These are phyloP conservation scores for Aspidiotus destructor DNA, from an alignment of 2,888 invertebrate genomes.

Conservation along the genomic window DNA sequence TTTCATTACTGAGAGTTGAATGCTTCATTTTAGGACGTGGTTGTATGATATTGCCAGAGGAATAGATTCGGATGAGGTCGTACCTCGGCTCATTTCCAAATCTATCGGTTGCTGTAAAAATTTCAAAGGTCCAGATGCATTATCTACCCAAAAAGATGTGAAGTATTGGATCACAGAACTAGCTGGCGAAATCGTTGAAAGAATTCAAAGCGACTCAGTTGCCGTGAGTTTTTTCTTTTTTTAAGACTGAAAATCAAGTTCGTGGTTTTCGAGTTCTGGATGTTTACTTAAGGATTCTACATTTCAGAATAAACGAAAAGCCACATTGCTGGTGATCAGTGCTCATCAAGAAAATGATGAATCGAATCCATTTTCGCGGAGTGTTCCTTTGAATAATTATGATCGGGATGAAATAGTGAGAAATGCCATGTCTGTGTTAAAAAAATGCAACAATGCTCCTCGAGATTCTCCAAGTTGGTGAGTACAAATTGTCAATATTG, in stretches of 20 bases:
- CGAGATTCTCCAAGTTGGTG: constrained; percentile 30
- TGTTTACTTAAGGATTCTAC: no score
- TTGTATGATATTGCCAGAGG: constrained; percentile 77
- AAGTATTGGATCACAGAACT: constrained; percentile 73
- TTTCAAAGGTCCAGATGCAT: constrained; percentile 70
- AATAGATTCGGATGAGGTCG: constrained; percentile 77
- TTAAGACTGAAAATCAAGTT: not conserved
- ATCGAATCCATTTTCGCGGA: constrained; percentile 18
- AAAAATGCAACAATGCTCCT: constrained; percentile 29
- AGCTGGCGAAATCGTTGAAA: constrained; percentile 69
- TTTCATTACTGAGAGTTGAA: constrained; percentile 44
- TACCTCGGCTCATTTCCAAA: constrained; percentile 71
- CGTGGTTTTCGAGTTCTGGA: not conserved
- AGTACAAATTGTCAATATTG: not conserved
- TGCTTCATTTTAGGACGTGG: constrained; percentile 57
- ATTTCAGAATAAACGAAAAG: constrained; percentile 63
- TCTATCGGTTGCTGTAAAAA: constrained; percentile 94
- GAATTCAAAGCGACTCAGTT: constrained; percentile 65
- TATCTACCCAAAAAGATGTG: constrained; percentile 56
- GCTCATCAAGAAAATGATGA: constrained; percentile 28
- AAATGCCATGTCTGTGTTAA: constrained; percentile 17
- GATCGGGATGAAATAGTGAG: constrained; percentile 31
- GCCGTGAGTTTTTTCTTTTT: constrained; percentile 36
- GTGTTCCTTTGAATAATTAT: constrained; percentile 22
- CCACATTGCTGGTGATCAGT: constrained; percentile 62